Evolutionary conservation across 2,888 invertebrate genomes (phyloP), one percentile per base, ranked within the genome.

Genomic region (Eristalis arbustorum): DNA sequence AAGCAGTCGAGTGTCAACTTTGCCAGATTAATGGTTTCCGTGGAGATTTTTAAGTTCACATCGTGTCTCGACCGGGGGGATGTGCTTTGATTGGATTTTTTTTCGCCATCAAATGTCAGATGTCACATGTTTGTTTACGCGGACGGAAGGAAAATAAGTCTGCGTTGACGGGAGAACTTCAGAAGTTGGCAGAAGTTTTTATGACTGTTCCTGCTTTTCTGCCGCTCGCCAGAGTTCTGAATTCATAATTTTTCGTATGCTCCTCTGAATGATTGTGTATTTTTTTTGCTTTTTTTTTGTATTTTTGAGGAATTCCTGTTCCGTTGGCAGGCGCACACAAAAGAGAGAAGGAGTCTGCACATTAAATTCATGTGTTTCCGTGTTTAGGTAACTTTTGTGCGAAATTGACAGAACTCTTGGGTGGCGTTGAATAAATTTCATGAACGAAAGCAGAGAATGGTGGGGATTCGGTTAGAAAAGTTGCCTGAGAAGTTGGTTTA

Each of bases 21-120:
- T 1, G 3, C 49, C 28, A 72, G 75, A 76, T 84, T 72, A 76
- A 81, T 81, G 80, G 28, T 64, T 75, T 62, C 56, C 57, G 68
- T 34, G 56, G 57, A 64, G 69, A 56, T 49, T 56, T 57, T 63
- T 56, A 11, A 14, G 34, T 34, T 23, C 59, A 25, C 23, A n/a
- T 28, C 13, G n/a, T 62, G 28, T 25, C 2, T 6, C 13, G n/a
- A 1, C 6, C 8, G 69, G 14, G 66, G 42, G 68, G n/a, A n/a
- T 42, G 49, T 5, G 49, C 1, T 49, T 49, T 49, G 49, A 49
- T 49, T 49, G n/a, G 4, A 42, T 42, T 42, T 42, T 42, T 42
- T 14, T 25, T 25, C 25, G 25, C n/a, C 49, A 18, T 49, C 49
- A 49, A 49, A 49, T 49, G 49, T 49, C 49, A 18, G 1, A 8